Evolutionary conservation across 2,113 vertebrate genomes (phyloP).

Genomic region (Microtus ochrogaster): DNA sequence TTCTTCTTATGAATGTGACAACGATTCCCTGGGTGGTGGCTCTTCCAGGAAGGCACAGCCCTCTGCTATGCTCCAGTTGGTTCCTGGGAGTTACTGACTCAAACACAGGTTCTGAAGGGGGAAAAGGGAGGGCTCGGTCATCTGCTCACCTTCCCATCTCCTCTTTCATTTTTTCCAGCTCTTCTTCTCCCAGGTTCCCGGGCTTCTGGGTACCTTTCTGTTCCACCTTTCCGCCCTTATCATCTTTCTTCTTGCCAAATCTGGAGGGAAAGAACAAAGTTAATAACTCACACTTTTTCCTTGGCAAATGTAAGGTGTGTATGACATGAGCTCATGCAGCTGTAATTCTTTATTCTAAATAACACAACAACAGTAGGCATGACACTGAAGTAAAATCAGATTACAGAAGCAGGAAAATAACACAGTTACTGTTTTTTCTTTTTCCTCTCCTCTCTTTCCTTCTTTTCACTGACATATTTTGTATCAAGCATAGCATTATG

Average conservation of each 20-base stretch:
- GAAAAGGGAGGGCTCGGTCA: not conserved
- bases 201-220: conserved; percentile 88
- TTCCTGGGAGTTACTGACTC: not conserved
- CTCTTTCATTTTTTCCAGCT: conserved; percentile 92
- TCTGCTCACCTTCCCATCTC: conserved; percentile 89
- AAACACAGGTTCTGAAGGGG: not conserved
- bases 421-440: not conserved
- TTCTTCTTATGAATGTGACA: conserved; percentile 28
- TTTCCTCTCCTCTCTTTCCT: not conserved
- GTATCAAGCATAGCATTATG: not conserved
- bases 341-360: not conserved
- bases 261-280: conserved; percentile 83
- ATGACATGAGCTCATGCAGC: not conserved
- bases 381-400: conserved; percentile 33
- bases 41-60: not conserved
- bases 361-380: not conserved
- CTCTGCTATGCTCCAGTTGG: not conserved
- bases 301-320: not conserved
- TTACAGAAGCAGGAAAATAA: conserved; percentile 25
- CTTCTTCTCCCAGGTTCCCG: conserved; percentile 89
- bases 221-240: conserved; percentile 90
- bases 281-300: not conserved
- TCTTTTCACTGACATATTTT: not conserved
- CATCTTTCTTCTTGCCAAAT: conserved; percentile 97
- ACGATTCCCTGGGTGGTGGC: not conserved